Conservation (phyloP, 2,797 vertebrate genomes). For the Rhabdomys pumilio region DNA sequence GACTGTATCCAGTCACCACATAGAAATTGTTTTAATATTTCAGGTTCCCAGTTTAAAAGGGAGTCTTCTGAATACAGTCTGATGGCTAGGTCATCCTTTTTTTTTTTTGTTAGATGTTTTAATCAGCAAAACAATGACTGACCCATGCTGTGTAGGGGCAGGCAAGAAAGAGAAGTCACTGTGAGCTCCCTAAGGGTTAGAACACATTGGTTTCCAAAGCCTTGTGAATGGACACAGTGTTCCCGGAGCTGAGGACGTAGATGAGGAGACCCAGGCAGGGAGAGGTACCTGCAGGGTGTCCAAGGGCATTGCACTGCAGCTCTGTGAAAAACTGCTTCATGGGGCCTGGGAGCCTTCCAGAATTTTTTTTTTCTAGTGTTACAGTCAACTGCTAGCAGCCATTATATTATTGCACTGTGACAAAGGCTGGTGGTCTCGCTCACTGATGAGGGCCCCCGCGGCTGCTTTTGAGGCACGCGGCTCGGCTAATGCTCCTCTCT, state of each 20-base stretch:
- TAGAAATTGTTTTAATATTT: not conserved
- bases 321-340: not conserved
- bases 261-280: not conserved
- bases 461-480: not conserved
- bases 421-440: rapidly evolving
- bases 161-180: not conserved
- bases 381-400: not conserved
- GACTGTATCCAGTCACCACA: not conserved
- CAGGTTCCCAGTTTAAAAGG: not conserved
- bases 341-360: not conserved
- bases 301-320: rapidly evolving
- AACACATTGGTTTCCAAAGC: not conserved
- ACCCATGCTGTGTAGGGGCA: not conserved
- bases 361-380: not conserved
- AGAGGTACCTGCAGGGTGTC: rapidly evolving
- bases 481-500: not conserved
- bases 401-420: not conserved
- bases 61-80: not conserved
- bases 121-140: not conserved
- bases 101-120: not conserved
- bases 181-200: not conserved
- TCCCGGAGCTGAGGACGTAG: not conserved
- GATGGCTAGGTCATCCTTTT: not conserved
- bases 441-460: not conserved
- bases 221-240: not conserved